A percentile compares a stretch with the other conserved stretches of the same genome.
Conservation (phyloP, 2,797 vertebrate genomes). For the Petrocephalus sullivani region DNA sequence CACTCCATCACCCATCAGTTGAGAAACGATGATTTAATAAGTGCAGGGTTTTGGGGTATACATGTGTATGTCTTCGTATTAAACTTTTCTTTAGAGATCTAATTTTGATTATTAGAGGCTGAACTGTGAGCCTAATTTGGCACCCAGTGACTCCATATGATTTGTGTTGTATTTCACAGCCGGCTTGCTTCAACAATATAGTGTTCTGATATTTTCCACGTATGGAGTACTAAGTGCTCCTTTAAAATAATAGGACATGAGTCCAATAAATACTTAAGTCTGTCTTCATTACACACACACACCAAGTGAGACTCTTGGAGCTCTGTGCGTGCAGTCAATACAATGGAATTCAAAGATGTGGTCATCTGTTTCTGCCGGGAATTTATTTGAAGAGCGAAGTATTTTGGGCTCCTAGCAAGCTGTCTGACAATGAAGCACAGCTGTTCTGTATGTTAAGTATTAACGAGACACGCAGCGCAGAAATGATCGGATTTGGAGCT, state of each 20-base stretch:
- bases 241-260: slow-evolving; percentile 2
- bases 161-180: neutral
- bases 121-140: neutral
- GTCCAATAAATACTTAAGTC: neutral
- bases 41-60: neutral
- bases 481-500: slow-evolving; percentile 20
- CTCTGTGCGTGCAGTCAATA: neutral
- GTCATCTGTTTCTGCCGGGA: slow-evolving; percentile 8
- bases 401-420: neutral
- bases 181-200: neutral
- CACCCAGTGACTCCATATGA: neutral
- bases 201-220: neutral
- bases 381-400: slow-evolving; percentile 4
- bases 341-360: neutral
- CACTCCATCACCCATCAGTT: neutral
- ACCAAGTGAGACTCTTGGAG: neutral
- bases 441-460: slow-evolving; percentile 21
- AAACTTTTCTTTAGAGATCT: neutral
- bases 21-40: neutral
- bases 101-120: neutral
- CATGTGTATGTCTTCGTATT: neutral
- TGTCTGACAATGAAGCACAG: slow-evolving; percentile 14
- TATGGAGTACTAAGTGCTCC: neutral
- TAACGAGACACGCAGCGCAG: slow-evolving; percentile 4
- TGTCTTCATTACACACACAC: neutral